phyloP scores from a whole-genome alignment of 2,797 vertebrate species.

The Denticeps clupeoides region DNA sequence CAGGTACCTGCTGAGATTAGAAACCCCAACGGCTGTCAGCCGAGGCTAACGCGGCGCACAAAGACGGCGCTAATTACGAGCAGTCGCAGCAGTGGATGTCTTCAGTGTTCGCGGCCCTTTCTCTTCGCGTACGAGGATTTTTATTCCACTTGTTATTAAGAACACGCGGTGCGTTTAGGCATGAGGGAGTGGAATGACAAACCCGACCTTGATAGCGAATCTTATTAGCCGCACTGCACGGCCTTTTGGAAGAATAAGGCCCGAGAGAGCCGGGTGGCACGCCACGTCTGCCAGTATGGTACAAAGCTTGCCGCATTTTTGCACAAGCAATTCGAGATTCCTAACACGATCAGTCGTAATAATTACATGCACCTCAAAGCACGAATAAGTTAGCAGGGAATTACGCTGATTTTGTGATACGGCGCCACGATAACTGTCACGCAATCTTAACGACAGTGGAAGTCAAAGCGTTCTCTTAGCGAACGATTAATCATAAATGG shows the following conservation, averaged over 20 bases:
- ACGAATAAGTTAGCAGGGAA: not conserved
- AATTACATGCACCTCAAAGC: conserved; percentile 2
- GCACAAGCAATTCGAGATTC: conserved; percentile 3
- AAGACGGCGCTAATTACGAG: too few species aligned
- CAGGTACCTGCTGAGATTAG: too few species aligned
- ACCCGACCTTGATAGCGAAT: conserved; percentile 7
- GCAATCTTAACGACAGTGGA: too few species aligned
- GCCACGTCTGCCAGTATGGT: not conserved
- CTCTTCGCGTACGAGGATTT: too few species aligned
- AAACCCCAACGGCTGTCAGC: too few species aligned
- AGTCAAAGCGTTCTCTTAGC: too few species aligned
- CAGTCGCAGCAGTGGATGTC: too few species aligned
- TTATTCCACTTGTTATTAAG: too few species aligned
- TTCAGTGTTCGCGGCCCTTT: too few species aligned
- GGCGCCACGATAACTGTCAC: too few species aligned
- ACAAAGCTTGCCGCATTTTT: not conserved
- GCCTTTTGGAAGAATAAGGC: not conserved
- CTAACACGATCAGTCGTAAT: conserved; percentile 2
- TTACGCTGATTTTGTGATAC: not conserved
- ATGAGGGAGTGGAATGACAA: not conserved
- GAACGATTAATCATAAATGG: conserved; percentile 23
- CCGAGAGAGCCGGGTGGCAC: not conserved
- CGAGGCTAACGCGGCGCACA: too few species aligned
- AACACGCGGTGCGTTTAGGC: conserved; percentile 2
- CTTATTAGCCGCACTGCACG: conserved; percentile 3